phyloP scores from a whole-genome alignment of 1,140 invertebrate species.

The Aphaenogaster floridana region DNA sequence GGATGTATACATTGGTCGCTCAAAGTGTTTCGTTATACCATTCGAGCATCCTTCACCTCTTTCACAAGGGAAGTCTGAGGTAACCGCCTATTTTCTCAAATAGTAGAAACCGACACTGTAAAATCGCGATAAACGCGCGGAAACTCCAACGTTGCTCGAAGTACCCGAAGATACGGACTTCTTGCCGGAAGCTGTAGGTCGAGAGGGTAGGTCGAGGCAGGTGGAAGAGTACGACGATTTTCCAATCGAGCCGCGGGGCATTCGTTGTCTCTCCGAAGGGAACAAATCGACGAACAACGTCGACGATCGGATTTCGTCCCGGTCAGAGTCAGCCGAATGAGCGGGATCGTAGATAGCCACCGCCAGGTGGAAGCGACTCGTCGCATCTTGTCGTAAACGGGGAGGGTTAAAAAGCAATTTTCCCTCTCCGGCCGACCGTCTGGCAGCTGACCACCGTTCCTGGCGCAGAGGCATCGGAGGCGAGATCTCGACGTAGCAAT shows the following conservation, averaged over 20 bases:
- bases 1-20: neutral
- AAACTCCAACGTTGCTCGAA: constrained; percentile 26
- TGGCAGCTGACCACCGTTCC: constrained; percentile 48
- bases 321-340: constrained; percentile 33
- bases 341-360: constrained; percentile 42
- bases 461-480: constrained; percentile 1
- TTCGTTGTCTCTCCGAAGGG: constrained; percentile 56
- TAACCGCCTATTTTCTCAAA: constrained; percentile 24
- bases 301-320: constrained; percentile 65
- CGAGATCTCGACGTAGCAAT: constrained; percentile 70
- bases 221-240: constrained; percentile 59
- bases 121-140: constrained; percentile 40
- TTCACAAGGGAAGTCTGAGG: constrained; percentile 13
- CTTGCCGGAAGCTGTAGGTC: constrained; percentile 53
- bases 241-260: constrained; percentile 67
- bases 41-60: constrained; percentile 17
- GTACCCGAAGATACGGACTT: constrained; percentile 42
- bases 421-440: constrained; percentile 69
- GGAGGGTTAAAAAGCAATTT: constrained; percentile 82
- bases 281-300: constrained; percentile 63
- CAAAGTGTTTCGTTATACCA: constrained; percentile 36
- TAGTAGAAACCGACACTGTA: constrained; percentile 41
- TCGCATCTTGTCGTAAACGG: constrained; percentile 54
- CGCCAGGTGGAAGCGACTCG: constrained; percentile 53
- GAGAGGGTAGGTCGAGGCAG: constrained; percentile 25